phyloP scores from a whole-genome alignment of 2,797 vertebrate species.

The Phylloscopus collybita region DNA sequence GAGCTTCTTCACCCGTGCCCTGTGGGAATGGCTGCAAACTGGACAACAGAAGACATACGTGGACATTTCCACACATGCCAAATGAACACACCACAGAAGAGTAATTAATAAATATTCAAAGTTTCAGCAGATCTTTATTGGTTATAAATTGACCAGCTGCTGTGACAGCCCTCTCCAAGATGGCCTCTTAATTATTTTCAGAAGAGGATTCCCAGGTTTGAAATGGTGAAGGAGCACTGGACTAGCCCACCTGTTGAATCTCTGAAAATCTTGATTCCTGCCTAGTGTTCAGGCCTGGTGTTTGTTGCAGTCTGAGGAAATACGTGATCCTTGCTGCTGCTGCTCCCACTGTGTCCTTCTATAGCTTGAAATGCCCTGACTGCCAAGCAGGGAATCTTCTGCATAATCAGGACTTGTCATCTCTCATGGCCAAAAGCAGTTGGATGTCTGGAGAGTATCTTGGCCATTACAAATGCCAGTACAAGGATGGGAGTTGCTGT shows the following conservation, averaged over 20 bases:
- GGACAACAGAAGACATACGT: fast-evolving
- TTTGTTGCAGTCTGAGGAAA: not conserved
- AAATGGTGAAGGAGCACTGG: not conserved
- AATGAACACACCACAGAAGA: not conserved
- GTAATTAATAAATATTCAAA: not conserved
- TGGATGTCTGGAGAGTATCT: not conserved
- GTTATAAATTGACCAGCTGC: not conserved
- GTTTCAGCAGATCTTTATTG: not conserved
- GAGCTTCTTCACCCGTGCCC: not conserved
- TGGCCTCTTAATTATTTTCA: not conserved
- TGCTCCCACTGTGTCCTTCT: not conserved
- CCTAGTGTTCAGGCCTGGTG: not conserved
- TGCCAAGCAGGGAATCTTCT: not conserved
- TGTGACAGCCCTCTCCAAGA: not conserved
- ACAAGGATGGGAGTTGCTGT: not conserved
- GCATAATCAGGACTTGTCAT: not conserved
- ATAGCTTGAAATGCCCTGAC: not conserved
- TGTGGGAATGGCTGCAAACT: not conserved
- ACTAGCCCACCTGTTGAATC: not conserved
- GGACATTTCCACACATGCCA: not conserved
- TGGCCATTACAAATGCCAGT: not conserved
- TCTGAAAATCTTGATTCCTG: not conserved
- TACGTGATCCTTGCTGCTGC: not conserved
- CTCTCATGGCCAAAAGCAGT: not conserved
- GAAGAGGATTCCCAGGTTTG: not conserved